Evolutionary conservation across 2,113 vertebrate species (phyloP).

Genomic region (Setophaga coronata): DNA sequence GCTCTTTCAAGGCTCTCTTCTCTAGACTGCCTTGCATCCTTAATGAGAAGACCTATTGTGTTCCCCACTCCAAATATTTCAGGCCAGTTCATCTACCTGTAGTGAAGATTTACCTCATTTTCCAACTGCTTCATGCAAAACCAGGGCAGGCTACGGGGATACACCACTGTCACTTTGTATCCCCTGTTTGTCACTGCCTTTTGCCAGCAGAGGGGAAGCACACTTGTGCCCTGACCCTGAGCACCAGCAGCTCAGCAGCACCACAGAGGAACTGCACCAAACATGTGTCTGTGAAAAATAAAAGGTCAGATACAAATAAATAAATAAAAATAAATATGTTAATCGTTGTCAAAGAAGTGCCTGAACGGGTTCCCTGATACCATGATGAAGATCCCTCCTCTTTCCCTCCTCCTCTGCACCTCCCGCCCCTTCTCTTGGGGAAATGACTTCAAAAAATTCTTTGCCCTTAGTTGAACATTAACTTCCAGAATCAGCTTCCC

Average conservation of each 20-base stretch:
- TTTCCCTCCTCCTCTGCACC: not conserved
- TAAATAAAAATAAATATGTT: not conserved
- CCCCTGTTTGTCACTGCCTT: not conserved
- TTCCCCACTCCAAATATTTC: not conserved
- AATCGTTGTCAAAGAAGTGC: not conserved
- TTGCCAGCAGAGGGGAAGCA: not conserved
- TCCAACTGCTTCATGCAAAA: not conserved
- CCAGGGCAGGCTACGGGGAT: accelerated
- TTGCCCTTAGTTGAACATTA: conserved; percentile 26
- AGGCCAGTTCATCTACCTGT: not conserved
- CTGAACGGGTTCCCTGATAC: not conserved
- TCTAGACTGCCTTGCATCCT: not conserved
- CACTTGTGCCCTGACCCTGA: not conserved
- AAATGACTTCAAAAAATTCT: not conserved
- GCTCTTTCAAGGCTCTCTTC: not conserved
- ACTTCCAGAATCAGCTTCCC: not conserved
- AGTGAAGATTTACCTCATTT: not conserved
- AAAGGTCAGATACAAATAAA: not conserved
- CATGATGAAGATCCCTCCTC: accelerated
- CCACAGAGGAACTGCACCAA: not conserved
- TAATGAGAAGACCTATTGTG: not conserved
- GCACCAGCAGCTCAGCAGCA: not conserved
- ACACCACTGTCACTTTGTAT: not conserved
- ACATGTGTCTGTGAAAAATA: not conserved
- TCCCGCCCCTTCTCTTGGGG: not conserved